Conservation (phyloP, 1,140 invertebrate species). For the Campoletis sonorensis region DNA sequence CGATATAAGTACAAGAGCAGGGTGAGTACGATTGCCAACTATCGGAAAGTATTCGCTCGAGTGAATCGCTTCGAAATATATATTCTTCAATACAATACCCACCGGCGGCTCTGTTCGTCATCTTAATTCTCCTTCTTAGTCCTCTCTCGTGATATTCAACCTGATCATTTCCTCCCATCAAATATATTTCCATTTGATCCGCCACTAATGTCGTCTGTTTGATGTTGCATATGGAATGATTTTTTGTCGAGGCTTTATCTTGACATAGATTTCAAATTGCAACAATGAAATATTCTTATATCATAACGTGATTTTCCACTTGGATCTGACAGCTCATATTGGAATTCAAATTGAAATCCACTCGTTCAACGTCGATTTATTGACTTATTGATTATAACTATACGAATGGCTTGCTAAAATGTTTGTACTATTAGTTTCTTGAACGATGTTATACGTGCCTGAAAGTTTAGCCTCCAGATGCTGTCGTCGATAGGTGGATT, state of each 20-base stretch:
- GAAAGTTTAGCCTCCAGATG: neutral
- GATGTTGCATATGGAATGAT: too few species aligned
- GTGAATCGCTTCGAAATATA: neutral
- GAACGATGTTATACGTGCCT: neutral
- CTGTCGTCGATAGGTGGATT: neutral
- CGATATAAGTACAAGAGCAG: neutral
- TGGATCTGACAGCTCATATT: too few species aligned
- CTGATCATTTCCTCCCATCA: neutral
- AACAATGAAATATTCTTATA: too few species aligned
- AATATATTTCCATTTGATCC: too few species aligned
- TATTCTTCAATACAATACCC: neutral
- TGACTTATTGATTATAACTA: too few species aligned
- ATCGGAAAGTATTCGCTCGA: neutral
- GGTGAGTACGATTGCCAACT: neutral
- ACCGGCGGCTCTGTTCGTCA: neutral
- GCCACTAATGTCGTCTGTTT: too few species aligned
- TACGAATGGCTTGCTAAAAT: neutral
- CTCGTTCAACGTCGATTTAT: too few species aligned
- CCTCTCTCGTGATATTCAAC: neutral
- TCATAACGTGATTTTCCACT: too few species aligned
- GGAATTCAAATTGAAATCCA: too few species aligned
- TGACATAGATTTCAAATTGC: too few species aligned
- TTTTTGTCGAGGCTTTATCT: too few species aligned
- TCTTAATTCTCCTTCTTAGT: neutral
- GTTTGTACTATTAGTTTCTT: neutral